Conservation (phyloP, 2,888 invertebrate species). For the Plutella xylostella region DNA sequence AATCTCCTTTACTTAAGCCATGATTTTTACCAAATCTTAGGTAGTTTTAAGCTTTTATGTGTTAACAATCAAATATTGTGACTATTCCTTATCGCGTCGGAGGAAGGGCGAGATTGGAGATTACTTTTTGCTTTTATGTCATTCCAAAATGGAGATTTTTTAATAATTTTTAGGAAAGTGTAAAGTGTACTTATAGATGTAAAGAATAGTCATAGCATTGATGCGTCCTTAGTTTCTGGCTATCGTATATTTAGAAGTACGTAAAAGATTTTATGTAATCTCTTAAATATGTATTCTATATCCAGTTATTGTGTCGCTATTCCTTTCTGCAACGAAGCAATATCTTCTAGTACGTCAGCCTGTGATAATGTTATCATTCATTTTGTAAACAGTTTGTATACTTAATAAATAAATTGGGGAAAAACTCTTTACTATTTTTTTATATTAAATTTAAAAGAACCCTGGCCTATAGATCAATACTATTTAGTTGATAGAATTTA, state of each 20-base stretch:
- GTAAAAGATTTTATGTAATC: neutral
- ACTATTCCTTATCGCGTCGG: conserved; percentile 22
- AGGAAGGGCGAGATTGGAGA: neutral
- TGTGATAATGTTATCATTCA: conserved; percentile 45
- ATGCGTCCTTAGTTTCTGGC: conserved; percentile 18
- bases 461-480: neutral
- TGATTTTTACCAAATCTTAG: conserved; percentile 46
- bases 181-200: conserved; percentile 18
- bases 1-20: conserved; percentile 49
- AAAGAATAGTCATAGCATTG: conserved; percentile 29
- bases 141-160: neutral
- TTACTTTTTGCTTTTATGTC: neutral
- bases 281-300: neutral
- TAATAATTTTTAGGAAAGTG: conserved; percentile 1
- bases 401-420: conserved; percentile 42
- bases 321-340: conserved; percentile 24
- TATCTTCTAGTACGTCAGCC: conserved; percentile 27
- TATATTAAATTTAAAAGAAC: neutral
- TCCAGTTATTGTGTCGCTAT: too few species aligned
- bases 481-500: too few species aligned
- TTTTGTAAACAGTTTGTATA: conserved; percentile 46
- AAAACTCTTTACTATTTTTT: conserved; percentile 11
- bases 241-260: conserved; percentile 7
- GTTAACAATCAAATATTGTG: conserved; percentile 30
- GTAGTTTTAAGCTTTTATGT: conserved; percentile 30